A percentile compares a stretch with the other conserved stretches of the same genome.
Conservation (phyloP, 2,888 invertebrate species). For the Geotrupes spiniger region DNA sequence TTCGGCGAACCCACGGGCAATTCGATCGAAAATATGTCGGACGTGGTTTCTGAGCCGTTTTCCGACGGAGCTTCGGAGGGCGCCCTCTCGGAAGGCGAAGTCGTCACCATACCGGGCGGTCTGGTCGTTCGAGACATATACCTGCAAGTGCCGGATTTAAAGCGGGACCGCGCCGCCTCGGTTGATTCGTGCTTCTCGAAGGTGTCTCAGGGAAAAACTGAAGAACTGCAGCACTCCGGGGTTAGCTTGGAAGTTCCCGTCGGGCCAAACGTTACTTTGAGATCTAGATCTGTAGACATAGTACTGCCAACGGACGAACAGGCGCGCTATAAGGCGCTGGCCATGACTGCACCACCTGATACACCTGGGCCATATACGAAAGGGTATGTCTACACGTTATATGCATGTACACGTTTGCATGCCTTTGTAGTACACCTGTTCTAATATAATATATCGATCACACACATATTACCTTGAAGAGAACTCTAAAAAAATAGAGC, state of each 20-base stretch:
- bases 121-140: conserved; percentile 47
- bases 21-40: conserved; percentile 67
- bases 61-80: conserved; percentile 50
- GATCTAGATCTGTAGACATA: conserved; percentile 84
- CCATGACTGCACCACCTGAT: conserved; percentile 59
- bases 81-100: conserved; percentile 39
- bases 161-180: conserved; percentile 81
- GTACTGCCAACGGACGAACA: conserved; percentile 83
- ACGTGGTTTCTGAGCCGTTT: conserved; percentile 42
- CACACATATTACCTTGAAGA: too few species aligned
- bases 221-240: conserved; percentile 64
- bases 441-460: neutral
- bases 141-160: conserved; percentile 77
- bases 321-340: conserved; percentile 80
- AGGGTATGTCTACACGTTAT: conserved; percentile 48
- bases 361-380: conserved; percentile 34
- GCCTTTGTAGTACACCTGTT: neutral
- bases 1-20: conserved; percentile 72
- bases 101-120: conserved; percentile 38
- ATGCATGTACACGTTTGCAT: neutral
- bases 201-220: conserved; percentile 69
- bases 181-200: conserved; percentile 85
- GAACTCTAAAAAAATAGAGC: too few species aligned
- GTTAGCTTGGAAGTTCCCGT: conserved; percentile 69
- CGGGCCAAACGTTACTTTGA: conserved; percentile 59